Evolutionary conservation across 2,888 invertebrate species (phyloP).

Genomic region (Himalopsyche anomala): DNA sequence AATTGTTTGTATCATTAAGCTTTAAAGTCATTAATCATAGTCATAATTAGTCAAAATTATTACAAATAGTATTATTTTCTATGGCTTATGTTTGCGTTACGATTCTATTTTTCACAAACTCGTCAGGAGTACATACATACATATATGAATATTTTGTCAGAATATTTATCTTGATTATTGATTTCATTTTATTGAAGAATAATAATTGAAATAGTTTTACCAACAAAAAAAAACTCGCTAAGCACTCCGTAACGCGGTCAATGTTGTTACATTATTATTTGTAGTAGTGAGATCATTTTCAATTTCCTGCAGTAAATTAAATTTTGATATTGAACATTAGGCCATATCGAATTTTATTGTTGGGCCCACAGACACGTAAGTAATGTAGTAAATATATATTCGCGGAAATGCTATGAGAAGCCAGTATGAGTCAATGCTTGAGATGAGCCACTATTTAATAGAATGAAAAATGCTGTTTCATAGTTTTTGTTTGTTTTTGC

Average conservation of each 20-base stretch:
- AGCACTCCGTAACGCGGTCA: slow-evolving; percentile 28
- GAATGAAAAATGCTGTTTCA: neutral
- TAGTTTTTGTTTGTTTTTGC: neutral
- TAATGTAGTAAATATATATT: slow-evolving; percentile 17
- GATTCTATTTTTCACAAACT: slow-evolving; percentile 22
- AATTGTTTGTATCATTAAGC: no score
- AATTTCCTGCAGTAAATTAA: slow-evolving; percentile 40
- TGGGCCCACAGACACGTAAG: slow-evolving; percentile 31
- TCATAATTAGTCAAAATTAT: no score
- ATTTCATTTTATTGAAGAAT: slow-evolving; percentile 11
- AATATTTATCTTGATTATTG: slow-evolving; percentile 38
- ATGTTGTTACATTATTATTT: slow-evolving; percentile 40
- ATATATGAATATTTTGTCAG: slow-evolving; percentile 25
- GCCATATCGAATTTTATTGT: slow-evolving; percentile 31
- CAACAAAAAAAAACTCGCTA: slow-evolving; percentile 22
- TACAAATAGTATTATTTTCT: no score
- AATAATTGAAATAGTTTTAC: slow-evolving; percentile 35
- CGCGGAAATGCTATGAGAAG: slow-evolving; percentile 1
- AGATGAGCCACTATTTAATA: neutral
- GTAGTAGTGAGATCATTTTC: slow-evolving; percentile 41
- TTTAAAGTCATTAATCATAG: no score
- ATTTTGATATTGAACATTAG: slow-evolving; percentile 32
- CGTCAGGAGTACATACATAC: neutral
- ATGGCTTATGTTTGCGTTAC: no score
- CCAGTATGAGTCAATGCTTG: neutral